These are phyloP conservation scores for Cryptocephalus moraei DNA, from an alignment of 2,888 invertebrate genomes.

Conservation along the genomic window DNA sequence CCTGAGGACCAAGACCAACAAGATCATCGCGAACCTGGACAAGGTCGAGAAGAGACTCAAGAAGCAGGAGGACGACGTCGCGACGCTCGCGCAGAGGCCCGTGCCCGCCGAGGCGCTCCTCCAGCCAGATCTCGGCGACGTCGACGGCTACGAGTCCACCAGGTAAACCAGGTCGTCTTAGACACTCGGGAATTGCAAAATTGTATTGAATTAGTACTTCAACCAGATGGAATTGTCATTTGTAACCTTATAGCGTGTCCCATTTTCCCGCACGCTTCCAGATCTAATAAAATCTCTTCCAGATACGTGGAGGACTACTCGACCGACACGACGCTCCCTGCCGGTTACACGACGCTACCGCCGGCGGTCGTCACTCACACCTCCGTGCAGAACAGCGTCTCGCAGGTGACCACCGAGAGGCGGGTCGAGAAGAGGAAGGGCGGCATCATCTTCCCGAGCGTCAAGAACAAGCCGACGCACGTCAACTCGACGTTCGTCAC, in stretches of 20 bases:
- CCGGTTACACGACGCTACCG: conserved; percentile 37
- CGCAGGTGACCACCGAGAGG: conserved; percentile 35
- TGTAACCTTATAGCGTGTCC: too few species aligned
- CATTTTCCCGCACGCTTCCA: too few species aligned
- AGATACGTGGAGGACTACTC: conserved; percentile 37
- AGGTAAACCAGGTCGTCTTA: conserved; percentile 36
- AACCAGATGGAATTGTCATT: too few species aligned
- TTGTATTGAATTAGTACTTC: too few species aligned
- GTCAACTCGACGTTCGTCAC: conserved; percentile 75
- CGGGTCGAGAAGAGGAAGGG: conserved; percentile 52
- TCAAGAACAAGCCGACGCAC: conserved; percentile 80
- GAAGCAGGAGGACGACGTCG: conserved; percentile 78
- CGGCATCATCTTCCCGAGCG: conserved; percentile 82
- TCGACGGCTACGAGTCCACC: conserved; percentile 69
- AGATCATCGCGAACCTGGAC: conserved; percentile 78
- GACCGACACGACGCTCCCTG: conserved; percentile 29
- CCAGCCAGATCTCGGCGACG: conserved; percentile 67
- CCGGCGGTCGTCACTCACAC: conserved; percentile 30
- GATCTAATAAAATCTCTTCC: too few species aligned
- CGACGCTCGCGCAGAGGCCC: conserved; percentile 64
- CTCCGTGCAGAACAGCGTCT: conserved; percentile 11
- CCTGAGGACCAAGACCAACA: conserved; percentile 68
- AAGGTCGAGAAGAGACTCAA: conserved; percentile 75
- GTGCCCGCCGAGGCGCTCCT: conserved; percentile 63
- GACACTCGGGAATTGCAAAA: too few species aligned